phyloP scores from a whole-genome alignment of 1,140 invertebrate genomes.

The Drosophila athabasca region DNA sequence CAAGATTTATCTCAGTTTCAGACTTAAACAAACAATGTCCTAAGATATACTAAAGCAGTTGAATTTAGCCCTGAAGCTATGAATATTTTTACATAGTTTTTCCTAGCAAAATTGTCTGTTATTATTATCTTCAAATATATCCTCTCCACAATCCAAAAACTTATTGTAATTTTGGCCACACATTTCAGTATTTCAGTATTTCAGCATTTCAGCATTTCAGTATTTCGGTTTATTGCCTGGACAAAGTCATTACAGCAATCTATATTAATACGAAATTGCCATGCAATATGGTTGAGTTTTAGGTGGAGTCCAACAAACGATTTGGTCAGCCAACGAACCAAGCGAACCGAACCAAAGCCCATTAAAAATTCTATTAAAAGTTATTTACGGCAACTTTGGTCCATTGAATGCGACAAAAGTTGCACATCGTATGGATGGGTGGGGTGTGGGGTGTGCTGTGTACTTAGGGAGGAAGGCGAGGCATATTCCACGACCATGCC shows the following conservation, averaged over 20 bases:
- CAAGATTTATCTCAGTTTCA: too few relatives aligned
- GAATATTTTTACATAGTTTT: too few relatives aligned
- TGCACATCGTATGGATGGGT: slow-evolving; percentile 13
- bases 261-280: slow-evolving; percentile 50
- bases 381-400: slow-evolving; percentile 78
- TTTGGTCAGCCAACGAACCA: background rate
- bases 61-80: too few relatives aligned
- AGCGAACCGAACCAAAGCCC: slow-evolving; percentile 26
- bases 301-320: too few relatives aligned
- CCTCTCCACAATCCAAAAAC: too few relatives aligned
- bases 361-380: slow-evolving; percentile 82
- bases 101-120: too few relatives aligned
- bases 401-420: slow-evolving; percentile 73
- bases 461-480: slow-evolving; percentile 10
- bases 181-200: background rate
- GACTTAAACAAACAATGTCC: too few relatives aligned
- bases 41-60: too few relatives aligned
- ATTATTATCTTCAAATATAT: too few relatives aligned
- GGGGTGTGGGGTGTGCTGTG: background rate
- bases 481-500: too few relatives aligned
- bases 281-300: background rate
- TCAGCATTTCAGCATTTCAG: background rate
- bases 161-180: background rate
- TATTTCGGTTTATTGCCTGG: slow-evolving; percentile 26
- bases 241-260: slow-evolving; percentile 48